Evolutionary conservation across 1,140 invertebrate species (phyloP), one percentile per base, ranked within the genome.

Genomic region (Caenorhabditis remanei): DNA sequence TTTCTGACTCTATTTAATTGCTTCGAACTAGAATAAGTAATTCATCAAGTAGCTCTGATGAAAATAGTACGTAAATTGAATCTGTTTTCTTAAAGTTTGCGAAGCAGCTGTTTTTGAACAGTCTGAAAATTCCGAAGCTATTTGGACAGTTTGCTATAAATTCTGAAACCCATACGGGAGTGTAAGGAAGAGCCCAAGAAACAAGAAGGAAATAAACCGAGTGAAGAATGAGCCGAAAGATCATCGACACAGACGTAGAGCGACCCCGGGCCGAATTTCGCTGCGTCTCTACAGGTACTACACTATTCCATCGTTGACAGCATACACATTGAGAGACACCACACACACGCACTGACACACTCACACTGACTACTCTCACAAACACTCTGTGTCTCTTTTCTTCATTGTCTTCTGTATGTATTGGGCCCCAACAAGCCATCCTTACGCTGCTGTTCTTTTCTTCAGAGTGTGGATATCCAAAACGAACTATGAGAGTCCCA

Each of bases 341-440:
- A 79, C 65, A 71, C 41, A 71, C 41, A 71, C 71, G 71, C 71
- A 79, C 71, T 79, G 71, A 79, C 71, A 50, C 71, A 79, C 67
- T 46, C 67, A 46, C 71, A 79, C 71, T 50, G 71, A 50, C 71
- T 79, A 79, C 71, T 50, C 71, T 48, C 71, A 53, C 71, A 79
- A 48, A 79, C 43, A 79, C 71, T 50, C 71, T 79, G 46, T 50
- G 71, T 79, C 71, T 79, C 71, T 48, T 79, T 79, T 79, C 71
- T 79, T 50, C 71, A 79, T 79, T 79, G 71, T 79, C 71, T 79
- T 79, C 53, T 79, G 71, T 79, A 79, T 79, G 71, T 79, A 79
- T 50, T 79, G 46, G 65, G 71, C 40, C 43, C 71, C 71, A 43
- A 46, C 46, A 79, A 46, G 71, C 46, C 46, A 48, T 79, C 46